Evolutionary conservation across 2,113 vertebrate genomes (phyloP), one percentile per base, ranked within the genome.

Genomic region (Oreotrochilus melanogaster): DNA sequence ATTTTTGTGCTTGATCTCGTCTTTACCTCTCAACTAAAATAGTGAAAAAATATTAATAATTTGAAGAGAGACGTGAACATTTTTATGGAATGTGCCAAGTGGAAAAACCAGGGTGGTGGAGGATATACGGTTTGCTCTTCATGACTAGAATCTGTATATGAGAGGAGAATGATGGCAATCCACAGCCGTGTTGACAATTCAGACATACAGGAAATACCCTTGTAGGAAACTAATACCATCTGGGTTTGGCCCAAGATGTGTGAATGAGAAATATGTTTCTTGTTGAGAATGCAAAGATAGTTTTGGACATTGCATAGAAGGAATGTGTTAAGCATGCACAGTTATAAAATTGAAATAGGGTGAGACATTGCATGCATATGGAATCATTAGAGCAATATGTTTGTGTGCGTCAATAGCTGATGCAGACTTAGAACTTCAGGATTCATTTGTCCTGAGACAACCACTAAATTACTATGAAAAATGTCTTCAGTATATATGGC

Each of bases 211-310:
- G 97, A 97, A 93, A 95, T 94, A 88, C 70, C 78, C 80, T 89
- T 91, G 56, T 89, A 95, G 92, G 97, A 97, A 98, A 96, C 88
- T 66, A 78, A 92, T 93, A 96, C 95, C 95, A 94, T 81, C 95
- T 97, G 96, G 94, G 94, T 97, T 97, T 96, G 96, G 91, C 94
- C 76, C 72, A 94, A 92, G 78, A 94, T 95, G 86, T 96, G 91
- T 96, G 93, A 95, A 95, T 70, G 95, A 94, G 96, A 97, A 97
- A 92, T 96, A 87, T 93, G 91, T 94, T 95, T 97, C 94, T 96
- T 96, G 86, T 95, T 97, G 87, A 93, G 86, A 96, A 78, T 91
- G 90, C 76, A 84, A 95, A 96, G 94, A 89, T 92, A 95, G 92
- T 90, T 95, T 87, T 95, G 92, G 91, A 96, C 93, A 97, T 89